Evolutionary conservation across 2,888 invertebrate species (phyloP).

Genomic region (Pteria penguin): DNA sequence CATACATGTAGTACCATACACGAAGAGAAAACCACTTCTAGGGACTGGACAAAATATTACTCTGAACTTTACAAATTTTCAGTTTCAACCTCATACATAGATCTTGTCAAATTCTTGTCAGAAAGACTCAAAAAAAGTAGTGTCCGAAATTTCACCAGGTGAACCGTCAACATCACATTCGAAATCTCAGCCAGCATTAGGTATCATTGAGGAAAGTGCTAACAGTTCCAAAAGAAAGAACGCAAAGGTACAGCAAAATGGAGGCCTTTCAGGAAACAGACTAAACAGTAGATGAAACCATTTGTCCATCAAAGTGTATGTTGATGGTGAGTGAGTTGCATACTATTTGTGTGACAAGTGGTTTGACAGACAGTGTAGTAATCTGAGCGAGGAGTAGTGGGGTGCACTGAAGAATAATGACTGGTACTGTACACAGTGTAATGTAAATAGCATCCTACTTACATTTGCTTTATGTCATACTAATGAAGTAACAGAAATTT

Average conservation of each 20-base stretch:
- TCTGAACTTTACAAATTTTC: not conserved
- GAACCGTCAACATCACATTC: no score
- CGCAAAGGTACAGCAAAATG: no score
- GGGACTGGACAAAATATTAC: not conserved
- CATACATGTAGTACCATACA: not conserved
- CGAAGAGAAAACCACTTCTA: not conserved
- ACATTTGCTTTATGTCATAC: no score
- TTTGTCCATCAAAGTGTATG: not conserved
- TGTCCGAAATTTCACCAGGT: no score
- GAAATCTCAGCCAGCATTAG: no score
- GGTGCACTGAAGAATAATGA: not conserved
- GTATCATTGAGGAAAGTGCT: no score
- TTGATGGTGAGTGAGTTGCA: not conserved
- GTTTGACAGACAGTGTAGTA: not conserved
- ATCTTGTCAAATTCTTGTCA: not conserved
- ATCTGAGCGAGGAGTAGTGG: not conserved
- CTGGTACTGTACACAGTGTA: not conserved
- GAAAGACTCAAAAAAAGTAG: no score
- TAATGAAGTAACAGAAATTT: no score
- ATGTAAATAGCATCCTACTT: no score
- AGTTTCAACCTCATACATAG: not conserved
- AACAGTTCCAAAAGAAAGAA: no score
- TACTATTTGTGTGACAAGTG: constrained; percentile 7
- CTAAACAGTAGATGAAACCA: no score
- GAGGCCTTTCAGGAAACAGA: no score